Conservation (phyloP, 2,113 vertebrate species). For the Scatophagus argus region DNA sequence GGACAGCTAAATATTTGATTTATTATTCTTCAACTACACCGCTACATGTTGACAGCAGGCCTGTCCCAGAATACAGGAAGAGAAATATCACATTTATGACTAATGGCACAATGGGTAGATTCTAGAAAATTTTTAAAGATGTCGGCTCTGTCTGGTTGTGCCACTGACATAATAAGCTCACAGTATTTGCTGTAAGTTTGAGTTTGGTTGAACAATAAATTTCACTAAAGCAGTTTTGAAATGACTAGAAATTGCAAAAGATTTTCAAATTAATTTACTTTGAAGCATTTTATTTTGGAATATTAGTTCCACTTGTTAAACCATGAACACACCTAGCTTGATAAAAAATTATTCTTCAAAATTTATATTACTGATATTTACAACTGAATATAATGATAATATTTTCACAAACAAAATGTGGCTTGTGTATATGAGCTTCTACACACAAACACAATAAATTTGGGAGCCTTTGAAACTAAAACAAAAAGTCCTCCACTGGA, state of each 20-base stretch:
- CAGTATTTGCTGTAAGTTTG: not conserved
- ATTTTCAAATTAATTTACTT: too few species aligned
- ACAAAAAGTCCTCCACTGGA: too few species aligned
- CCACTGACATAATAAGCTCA: not conserved
- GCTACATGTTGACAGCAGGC: not conserved
- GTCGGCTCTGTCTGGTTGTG: not conserved
- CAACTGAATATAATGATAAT: not conserved
- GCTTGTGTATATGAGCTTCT: not conserved
- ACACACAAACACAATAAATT: too few species aligned
- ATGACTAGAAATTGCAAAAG: too few species aligned
- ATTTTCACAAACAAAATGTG: not conserved
- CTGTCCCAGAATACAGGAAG: not conserved
- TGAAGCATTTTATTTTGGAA: too few species aligned
- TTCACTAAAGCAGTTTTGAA: too few species aligned
- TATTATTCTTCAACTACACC: not conserved
- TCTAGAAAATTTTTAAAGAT: not conserved
- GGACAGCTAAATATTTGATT: conserved; percentile 21
- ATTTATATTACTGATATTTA: too few species aligned
- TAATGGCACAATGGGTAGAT: not conserved
- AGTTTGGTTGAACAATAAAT: too few species aligned
- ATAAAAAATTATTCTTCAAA: not conserved
- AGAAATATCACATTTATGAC: not conserved
- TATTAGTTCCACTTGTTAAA: too few species aligned
- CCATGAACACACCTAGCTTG: not conserved
- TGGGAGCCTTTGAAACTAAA: too few species aligned